Evolutionary conservation across 2,888 invertebrate species (phyloP).

Genomic region (Apocheima hispidaria): DNA sequence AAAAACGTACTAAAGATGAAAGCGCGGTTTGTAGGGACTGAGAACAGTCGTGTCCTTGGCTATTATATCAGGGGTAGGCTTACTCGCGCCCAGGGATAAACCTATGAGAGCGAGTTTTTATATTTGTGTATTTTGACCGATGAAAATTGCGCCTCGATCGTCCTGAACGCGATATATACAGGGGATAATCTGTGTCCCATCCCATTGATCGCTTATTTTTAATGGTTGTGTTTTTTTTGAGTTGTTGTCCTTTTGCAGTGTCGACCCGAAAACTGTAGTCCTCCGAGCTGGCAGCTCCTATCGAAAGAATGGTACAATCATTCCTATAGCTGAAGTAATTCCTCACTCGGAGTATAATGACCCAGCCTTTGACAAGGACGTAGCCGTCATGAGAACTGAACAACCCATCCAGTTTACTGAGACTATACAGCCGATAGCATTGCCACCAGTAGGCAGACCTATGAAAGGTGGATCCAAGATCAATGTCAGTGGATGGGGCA

Average conservation of each 20-base stretch:
- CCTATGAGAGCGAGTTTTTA: too few relatives aligned
- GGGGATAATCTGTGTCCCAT: too few relatives aligned
- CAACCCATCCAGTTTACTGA: slow-evolving; percentile 67
- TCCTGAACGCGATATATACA: too few relatives aligned
- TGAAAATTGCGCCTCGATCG: too few relatives aligned
- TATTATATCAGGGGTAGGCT: too few relatives aligned
- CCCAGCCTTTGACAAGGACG: slow-evolving; percentile 76
- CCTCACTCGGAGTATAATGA: slow-evolving; percentile 71
- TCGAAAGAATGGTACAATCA: slow-evolving; percentile 73
- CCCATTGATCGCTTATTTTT: too few relatives aligned
- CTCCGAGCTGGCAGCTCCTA: slow-evolving; percentile 79
- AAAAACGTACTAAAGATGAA: too few relatives aligned
- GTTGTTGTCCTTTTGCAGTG: slow-evolving; percentile 52
- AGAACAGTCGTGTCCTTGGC: too few relatives aligned
- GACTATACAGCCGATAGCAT: slow-evolving; percentile 62
- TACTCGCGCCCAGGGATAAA: too few relatives aligned
- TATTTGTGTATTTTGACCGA: too few relatives aligned
- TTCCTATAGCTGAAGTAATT: slow-evolving; percentile 72
- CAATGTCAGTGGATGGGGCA: slow-evolving; percentile 77
- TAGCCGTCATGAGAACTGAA: slow-evolving; percentile 73
- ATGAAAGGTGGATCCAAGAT: slow-evolving; percentile 58
- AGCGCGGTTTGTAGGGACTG: too few relatives aligned
- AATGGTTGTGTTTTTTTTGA: neutral
- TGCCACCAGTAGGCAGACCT: slow-evolving; percentile 55
- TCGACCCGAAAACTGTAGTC: slow-evolving; percentile 70